Evolutionary conservation across 2,888 invertebrate genomes (phyloP).

Genomic region (Sipha maydis): DNA sequence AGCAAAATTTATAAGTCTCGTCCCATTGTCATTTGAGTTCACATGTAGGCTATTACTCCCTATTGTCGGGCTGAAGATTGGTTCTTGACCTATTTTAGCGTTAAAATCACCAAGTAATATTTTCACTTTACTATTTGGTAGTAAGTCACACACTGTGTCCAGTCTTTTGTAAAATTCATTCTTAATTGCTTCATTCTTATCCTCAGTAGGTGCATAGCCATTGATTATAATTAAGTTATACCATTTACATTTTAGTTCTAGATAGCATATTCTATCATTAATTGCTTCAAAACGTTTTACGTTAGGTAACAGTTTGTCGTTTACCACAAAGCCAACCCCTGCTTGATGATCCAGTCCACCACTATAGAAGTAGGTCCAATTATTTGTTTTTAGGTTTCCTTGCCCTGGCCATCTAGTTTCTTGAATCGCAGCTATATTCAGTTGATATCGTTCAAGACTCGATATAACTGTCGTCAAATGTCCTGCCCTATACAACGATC

Average conservation of each 20-base stretch:
- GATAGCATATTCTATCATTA: too few species aligned
- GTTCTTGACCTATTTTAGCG: constrained; percentile 32
- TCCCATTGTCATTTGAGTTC: constrained; percentile 39
- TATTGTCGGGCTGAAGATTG: constrained; percentile 21
- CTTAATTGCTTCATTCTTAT: constrained; percentile 2
- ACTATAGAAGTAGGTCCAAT: constrained; percentile 12
- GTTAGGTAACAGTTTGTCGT: constrained; percentile 21
- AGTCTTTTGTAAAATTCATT: constrained; percentile 32
- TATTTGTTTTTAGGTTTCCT: constrained; percentile 22
- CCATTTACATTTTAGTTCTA: too few species aligned
- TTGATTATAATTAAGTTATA: too few species aligned
- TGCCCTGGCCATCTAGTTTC: too few species aligned
- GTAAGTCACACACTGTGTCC: constrained; percentile 15
- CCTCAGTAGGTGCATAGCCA: constrained; percentile 30
- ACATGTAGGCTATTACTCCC: constrained; percentile 4
- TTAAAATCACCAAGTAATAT: too few species aligned
- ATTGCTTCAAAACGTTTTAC: constrained; percentile 5
- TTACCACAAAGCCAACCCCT: constrained; percentile 32
- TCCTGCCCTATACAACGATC: constrained; percentile 14
- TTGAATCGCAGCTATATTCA: too few species aligned
- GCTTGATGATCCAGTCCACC: constrained; percentile 15
- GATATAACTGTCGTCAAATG: constrained; percentile 7
- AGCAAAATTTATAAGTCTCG: constrained; percentile 22
- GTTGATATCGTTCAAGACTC: not conserved
- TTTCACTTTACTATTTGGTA: constrained; percentile 26